A percentile compares a stretch with the other conserved stretches of the same genome.
These are phyloP conservation scores for Halcyon smyrnensis DNA, from an alignment of 2,797 vertebrate genomes.

Conservation along the genomic window DNA sequence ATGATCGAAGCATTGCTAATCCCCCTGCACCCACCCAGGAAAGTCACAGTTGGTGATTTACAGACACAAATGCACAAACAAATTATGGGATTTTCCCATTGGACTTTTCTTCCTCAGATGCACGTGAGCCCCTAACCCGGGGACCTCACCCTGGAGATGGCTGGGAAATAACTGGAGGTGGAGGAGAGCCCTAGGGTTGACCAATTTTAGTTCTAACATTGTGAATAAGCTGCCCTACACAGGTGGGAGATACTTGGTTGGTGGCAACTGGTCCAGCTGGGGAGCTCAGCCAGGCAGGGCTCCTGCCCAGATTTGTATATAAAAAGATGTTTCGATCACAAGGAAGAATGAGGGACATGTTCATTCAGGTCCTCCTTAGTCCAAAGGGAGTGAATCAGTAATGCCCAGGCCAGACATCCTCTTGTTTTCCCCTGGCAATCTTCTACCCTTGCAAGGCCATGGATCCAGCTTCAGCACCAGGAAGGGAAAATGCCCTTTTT, in stretches of 20 bases:
- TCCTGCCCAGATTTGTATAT: neutral
- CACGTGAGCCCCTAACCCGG: rapidly evolving
- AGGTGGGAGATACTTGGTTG: neutral
- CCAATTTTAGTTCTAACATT: neutral
- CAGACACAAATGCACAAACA: neutral
- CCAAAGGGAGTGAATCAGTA: neutral
- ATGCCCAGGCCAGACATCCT: neutral
- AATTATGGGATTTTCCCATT: neutral
- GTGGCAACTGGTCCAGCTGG: neutral
- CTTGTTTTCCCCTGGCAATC: neutral
- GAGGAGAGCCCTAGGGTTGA: neutral
- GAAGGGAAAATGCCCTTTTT: neutral
- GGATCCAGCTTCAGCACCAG: neutral
- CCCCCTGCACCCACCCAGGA: no score
- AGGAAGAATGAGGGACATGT: neutral
- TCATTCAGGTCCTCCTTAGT: neutral
- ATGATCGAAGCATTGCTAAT: neutral
- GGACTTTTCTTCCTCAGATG: neutral
- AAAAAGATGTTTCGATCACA: neutral
- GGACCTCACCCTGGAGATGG: neutral
- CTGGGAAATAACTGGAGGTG: neutral
- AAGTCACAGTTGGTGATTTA: neutral
- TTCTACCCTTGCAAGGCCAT: neutral
- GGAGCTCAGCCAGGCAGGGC: neutral
- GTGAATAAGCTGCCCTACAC: neutral